Conservation (phyloP, 2,797 vertebrate genomes). For the Bothrops alternatus region DNA sequence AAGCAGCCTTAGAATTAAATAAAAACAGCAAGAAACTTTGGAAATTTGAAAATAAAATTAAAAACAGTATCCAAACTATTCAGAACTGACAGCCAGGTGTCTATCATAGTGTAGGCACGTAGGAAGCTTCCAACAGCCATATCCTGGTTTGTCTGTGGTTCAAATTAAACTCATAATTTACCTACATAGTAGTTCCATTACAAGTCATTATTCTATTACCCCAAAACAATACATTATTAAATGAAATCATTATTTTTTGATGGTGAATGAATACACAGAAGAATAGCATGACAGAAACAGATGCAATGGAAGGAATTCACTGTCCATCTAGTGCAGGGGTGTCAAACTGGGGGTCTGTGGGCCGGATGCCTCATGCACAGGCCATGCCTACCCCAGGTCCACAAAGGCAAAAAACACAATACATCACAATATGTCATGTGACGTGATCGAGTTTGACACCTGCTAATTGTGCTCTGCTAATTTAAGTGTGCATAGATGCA, state of each 20-base stretch:
- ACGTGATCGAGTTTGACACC: background rate
- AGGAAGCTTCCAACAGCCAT: background rate
- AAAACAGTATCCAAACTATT: background rate
- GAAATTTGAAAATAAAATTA: background rate
- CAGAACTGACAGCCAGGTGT: background rate
- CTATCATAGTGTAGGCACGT: background rate
- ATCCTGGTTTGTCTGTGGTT: background rate
- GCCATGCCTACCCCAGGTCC: background rate
- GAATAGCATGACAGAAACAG: background rate
- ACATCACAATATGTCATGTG: background rate
- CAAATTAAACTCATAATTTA: background rate
- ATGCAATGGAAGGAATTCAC: background rate
- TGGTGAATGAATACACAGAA: constrained; percentile 8
- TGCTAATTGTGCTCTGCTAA: background rate
- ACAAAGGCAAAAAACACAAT: background rate
- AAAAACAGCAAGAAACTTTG: background rate
- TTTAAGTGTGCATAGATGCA: background rate
- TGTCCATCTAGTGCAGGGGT: background rate
- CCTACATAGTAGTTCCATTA: background rate
- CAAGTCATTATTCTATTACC: constrained; percentile 19
- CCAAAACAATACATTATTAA: constrained; percentile 1
- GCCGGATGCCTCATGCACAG: background rate
- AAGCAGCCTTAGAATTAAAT: background rate
- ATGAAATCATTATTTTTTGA: constrained; percentile 29
- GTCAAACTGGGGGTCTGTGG: background rate